Evolutionary conservation across 2,797 vertebrate species (phyloP), one percentile per base, ranked within the genome.

Genomic region (Artibeus jamaicensis): DNA sequence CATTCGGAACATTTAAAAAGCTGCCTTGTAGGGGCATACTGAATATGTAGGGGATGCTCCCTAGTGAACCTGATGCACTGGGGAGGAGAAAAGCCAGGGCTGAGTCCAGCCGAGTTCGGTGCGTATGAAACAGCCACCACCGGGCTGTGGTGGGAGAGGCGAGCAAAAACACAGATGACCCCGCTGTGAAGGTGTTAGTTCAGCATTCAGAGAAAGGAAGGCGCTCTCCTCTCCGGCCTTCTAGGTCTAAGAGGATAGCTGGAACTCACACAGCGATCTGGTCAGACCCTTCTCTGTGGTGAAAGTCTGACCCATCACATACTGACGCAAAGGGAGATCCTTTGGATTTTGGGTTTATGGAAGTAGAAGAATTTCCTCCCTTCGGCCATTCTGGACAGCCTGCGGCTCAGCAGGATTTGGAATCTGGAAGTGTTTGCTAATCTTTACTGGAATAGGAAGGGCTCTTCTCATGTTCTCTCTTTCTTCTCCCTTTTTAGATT

Each of bases 381-480:
- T 77, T 55, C 12, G 26, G 82, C 22, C 29, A 24, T 62, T 79
- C 32, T 44, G 85, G 37, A 89, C 87, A 79, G 86, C 0, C 3
- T 12, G 22, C 10, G 85, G 70, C 78, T 91, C 44, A n/a, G n/a
- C 84, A 93, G 84, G 39, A 29, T 7, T 34, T 74, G 26, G 34
- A 88, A 21, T 67, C 81, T 65, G 93, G 90, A 82, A 59, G 68
- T 37, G 26, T 34, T 74, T 93, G 59, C 59, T 84, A 68, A 96
- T 32, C 39, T 24, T 82, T 67, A 32, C 94, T 53, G 95, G 93
- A 96, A 78, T 95, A 88, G 90, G 93, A 93, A 91, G 88, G 74
- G 48, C 32, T 73, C 57, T 50, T 77, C 24, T 50, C 55, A 15
- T 22, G 55, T 42, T 71, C 65, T 89, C 34, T 78, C 57, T 92